These are phyloP conservation scores for Thomomys bottae DNA, from an alignment of 2,113 vertebrate genomes.

Conservation along the genomic window DNA sequence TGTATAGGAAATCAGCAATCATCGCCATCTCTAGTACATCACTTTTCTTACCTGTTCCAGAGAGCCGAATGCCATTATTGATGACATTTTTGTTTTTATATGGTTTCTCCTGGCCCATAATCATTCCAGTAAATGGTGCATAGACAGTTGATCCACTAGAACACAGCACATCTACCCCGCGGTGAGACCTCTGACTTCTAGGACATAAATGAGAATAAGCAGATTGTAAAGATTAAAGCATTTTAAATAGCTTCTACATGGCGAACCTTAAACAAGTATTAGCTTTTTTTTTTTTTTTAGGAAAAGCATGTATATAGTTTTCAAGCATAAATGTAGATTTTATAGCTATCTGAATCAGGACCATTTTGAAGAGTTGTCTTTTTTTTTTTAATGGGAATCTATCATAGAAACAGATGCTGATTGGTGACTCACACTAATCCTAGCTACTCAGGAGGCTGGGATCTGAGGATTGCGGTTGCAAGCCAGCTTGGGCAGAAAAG, in stretches of 20 bases:
- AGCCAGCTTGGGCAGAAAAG: no score
- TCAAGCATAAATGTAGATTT: background rate
- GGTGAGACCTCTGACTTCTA: slow-evolving; percentile 78
- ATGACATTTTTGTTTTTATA: slow-evolving; percentile 82
- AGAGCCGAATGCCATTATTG: slow-evolving; percentile 86
- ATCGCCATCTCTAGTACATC: background rate
- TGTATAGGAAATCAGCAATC: background rate
- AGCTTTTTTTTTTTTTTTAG: background rate
- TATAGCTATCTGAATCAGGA: slow-evolving; percentile 3
- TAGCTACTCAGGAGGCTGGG: no score
- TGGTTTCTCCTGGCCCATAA: slow-evolving; percentile 80
- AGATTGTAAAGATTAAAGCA: background rate
- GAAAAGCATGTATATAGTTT: background rate
- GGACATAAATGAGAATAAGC: background rate
- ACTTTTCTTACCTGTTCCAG: slow-evolving; percentile 78
- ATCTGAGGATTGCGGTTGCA: no score
- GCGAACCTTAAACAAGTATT: slow-evolving; percentile 10
- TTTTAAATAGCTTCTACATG: background rate
- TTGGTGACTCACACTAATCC: no score
- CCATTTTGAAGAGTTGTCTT: background rate
- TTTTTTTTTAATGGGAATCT: background rate
- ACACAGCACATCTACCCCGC: slow-evolving; percentile 85
- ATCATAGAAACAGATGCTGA: background rate
- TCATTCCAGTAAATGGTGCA: slow-evolving; percentile 86
- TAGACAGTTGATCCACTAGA: slow-evolving; percentile 84